phyloP scores from a whole-genome alignment of 2,113 vertebrate species.

The Psittacula cyanocephala region DNA sequence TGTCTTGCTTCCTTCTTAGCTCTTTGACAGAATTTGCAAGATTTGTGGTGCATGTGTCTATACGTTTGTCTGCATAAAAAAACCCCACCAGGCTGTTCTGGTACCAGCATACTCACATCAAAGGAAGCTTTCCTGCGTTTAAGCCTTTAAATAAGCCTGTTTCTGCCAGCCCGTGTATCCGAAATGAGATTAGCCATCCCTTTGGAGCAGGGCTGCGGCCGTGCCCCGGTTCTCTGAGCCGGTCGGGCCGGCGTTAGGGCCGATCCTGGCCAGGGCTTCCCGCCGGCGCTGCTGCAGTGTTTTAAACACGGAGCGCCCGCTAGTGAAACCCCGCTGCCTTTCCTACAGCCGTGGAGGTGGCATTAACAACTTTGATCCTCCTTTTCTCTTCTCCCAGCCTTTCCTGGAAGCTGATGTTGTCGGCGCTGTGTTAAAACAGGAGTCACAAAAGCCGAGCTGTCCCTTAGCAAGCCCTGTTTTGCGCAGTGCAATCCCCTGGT shows the following conservation, averaged over 20 bases:
- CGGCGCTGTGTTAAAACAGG: background rate
- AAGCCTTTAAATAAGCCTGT: background rate
- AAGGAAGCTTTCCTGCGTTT: background rate
- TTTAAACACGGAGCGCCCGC: background rate
- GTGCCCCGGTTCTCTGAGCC: rapidly evolving
- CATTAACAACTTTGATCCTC: conserved; percentile 31
- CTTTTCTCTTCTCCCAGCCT: conserved; percentile 33
- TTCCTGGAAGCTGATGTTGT: conserved; percentile 50
- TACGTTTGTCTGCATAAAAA: background rate
- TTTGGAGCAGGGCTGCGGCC: background rate
- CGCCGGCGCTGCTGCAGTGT: background rate
- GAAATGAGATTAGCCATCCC: background rate
- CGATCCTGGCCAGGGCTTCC: too few relatives aligned
- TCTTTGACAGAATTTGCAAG: background rate
- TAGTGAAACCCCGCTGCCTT: background rate
- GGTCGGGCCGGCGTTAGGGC: background rate
- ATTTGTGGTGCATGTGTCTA: rapidly evolving
- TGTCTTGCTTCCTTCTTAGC: background rate
- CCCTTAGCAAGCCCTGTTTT: background rate
- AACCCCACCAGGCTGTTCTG: background rate
- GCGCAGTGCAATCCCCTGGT: background rate
- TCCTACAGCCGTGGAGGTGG: background rate
- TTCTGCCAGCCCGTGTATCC: background rate
- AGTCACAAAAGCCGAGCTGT: background rate
- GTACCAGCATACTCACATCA: background rate